These are phyloP conservation scores for Myotis brandtii DNA, from an alignment of 2,113 vertebrate species.

Conservation along the genomic window DNA sequence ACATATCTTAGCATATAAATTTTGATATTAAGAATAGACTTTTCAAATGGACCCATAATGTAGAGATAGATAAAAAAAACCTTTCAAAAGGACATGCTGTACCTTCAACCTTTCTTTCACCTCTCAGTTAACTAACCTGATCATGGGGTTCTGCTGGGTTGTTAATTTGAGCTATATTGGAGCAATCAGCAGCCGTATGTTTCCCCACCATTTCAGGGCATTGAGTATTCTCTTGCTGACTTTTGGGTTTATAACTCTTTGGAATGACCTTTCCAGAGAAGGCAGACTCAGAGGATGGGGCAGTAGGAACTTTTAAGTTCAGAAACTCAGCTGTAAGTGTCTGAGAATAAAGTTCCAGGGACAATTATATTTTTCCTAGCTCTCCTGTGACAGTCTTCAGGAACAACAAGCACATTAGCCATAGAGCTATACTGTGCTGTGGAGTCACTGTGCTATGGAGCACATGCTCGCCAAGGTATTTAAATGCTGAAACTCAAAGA, in stretches of 20 bases:
- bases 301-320: neutral
- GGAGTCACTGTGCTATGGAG: neutral
- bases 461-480: neutral
- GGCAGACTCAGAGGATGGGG: neutral
- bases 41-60: neutral
- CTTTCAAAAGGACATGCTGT: neutral
- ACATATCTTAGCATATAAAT: neutral
- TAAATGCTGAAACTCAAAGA: neutral
- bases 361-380: neutral
- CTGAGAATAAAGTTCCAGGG: neutral
- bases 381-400: neutral
- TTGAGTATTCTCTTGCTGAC: neutral
- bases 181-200: neutral
- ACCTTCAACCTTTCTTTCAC: constrained; percentile 7
- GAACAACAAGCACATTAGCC: neutral
- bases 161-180: neutral
- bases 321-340: neutral
- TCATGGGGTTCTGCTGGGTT: neutral
- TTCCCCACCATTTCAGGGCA: neutral
- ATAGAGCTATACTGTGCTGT: neutral
- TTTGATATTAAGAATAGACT: neutral
- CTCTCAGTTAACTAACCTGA: constrained; percentile 28
- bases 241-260: neutral
- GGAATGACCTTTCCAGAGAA: neutral
- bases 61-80: neutral